These are phyloP conservation scores for Chionoecetes opilio DNA, from an alignment of 1,140 invertebrate species.

Conservation along the genomic window DNA sequence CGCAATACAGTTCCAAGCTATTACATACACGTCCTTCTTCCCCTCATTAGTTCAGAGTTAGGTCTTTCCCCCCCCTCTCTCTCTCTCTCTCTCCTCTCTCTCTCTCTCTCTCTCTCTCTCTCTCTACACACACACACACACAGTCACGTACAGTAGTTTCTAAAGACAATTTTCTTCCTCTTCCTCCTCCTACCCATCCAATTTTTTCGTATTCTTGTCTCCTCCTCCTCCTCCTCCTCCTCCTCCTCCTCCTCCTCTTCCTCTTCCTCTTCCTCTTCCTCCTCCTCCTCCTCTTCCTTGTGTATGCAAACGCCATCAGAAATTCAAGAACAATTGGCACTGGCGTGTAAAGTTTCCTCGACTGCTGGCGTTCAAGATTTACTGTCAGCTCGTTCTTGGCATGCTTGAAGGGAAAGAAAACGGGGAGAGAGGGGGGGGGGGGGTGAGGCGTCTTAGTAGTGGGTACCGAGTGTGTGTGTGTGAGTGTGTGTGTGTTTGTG, in stretches of 20 bases:
- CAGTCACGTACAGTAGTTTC: too few relatives aligned
- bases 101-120: too few relatives aligned
- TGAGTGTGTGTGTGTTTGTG: constrained; percentile 16
- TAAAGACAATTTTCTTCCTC: too few relatives aligned
- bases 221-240: background rate
- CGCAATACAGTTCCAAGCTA: too few relatives aligned
- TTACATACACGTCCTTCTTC: too few relatives aligned
- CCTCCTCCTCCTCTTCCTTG: background rate
- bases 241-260: background rate
- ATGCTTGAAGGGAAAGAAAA: background rate
- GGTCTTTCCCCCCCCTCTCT: too few relatives aligned
- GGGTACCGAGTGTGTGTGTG: background rate
- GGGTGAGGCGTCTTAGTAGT: background rate
- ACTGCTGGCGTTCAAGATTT: background rate
- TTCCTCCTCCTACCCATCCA: too few relatives aligned
- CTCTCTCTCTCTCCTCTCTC: too few relatives aligned
- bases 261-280: background rate
- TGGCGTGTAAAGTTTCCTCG: constrained; percentile 7
- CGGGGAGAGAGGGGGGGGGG: background rate
- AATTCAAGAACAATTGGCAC: constrained; percentile 19
- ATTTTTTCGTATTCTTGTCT: too few relatives aligned
- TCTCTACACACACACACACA: too few relatives aligned
- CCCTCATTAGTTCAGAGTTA: too few relatives aligned
- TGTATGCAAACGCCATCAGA: constrained; percentile 18
- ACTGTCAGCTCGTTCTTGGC: background rate